phyloP scores from a whole-genome alignment of 2,113 vertebrate species.

The Larimichthys polyactis region DNA sequence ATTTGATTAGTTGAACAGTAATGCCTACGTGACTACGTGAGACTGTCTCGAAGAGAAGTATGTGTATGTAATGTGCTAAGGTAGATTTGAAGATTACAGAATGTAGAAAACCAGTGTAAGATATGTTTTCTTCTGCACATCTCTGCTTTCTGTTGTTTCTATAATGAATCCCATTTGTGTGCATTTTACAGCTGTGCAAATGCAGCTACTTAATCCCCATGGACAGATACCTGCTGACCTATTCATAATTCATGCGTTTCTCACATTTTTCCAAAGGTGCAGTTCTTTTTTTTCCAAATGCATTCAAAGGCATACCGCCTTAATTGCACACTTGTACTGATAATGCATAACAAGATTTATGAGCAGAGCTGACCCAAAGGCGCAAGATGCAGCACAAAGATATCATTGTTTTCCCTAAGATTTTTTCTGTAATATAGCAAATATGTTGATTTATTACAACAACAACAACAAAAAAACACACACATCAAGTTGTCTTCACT shows the following conservation, averaged over 20 bases:
- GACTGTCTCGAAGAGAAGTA: constrained; percentile 3
- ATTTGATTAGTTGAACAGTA: constrained; percentile 16
- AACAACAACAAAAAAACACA: no score
- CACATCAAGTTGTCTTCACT: neutral
- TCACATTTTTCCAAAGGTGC: constrained; percentile 37
- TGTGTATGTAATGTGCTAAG: neutral
- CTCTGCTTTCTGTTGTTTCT: constrained; percentile 32
- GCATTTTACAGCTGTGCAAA: constrained; percentile 33
- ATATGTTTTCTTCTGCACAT: neutral
- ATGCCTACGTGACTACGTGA: constrained; percentile 6
- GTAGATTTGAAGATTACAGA: neutral
- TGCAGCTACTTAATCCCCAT: constrained; percentile 45
- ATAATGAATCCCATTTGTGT: constrained; percentile 29
- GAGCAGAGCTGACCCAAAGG: constrained; percentile 11
- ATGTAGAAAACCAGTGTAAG: neutral
- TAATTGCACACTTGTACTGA: constrained; percentile 49
- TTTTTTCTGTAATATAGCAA: neutral
- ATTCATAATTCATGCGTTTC: constrained; percentile 49
- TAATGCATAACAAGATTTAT: constrained; percentile 49
- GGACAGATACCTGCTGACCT: constrained; percentile 43
- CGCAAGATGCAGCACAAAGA: constrained; percentile 8
- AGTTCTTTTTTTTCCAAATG: constrained; percentile 29
- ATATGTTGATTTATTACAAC: neutral
- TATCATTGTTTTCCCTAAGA: neutral
- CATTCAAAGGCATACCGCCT: constrained; percentile 17